Base-by-base conservation (phyloP, 2,113 vertebrate genomes). In the Hydrochoerus hydrochaeris region DNA sequence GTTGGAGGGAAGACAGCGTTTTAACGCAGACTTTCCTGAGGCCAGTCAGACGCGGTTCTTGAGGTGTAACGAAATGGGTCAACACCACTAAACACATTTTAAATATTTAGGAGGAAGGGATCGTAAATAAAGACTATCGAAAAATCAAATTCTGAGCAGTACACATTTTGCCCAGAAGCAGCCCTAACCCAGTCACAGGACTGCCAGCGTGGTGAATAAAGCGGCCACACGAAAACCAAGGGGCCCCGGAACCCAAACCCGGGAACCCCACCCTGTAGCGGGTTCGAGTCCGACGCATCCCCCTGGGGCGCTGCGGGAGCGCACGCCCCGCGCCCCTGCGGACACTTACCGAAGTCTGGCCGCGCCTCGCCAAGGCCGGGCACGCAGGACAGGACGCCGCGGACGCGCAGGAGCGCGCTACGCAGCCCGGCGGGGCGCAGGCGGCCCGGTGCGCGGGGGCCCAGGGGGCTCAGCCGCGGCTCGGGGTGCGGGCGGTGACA, bases 391-490 rank as follows among this genome's bases (percentile, higher is more conserved):
- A 3, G 35, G 65, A 80, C 41, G 35, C 82, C 28, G 52, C 41
- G 73, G 85, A 58, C 75, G 58, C 57, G 71, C 32, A 24, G 58
- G 87, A 58, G 63, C 32, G 28, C 4, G 82, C 80, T 96, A 95
- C 75, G 89, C 63, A 20, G 87, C 94, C 87, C 96, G 7, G 93
- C 38, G 20, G 67, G 97, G 41, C 12, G 13, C 67, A 9, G 44
- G 96, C 87, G 83, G 88, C 94, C 97, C 93, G 69, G 96, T 83
- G 95, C 92, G 80, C 78, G 49, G 89, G 91, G 97, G 95, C 97
- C 71, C 95, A 97, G 96, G 96, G 96, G 98, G 95, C 98, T 97
- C 86, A 95, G 63, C 81, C n/a, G 95, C 98, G 93, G 97, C 95
- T 97, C 77, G n/a, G 82, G 38, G 71, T 90, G 73, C 97, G 78